Percentiles rank a stretch among this genome's conserved stretches.
Evolutionary conservation across 2,113 vertebrate species (phyloP).

Genomic region (Dipodomys spectabilis): DNA sequence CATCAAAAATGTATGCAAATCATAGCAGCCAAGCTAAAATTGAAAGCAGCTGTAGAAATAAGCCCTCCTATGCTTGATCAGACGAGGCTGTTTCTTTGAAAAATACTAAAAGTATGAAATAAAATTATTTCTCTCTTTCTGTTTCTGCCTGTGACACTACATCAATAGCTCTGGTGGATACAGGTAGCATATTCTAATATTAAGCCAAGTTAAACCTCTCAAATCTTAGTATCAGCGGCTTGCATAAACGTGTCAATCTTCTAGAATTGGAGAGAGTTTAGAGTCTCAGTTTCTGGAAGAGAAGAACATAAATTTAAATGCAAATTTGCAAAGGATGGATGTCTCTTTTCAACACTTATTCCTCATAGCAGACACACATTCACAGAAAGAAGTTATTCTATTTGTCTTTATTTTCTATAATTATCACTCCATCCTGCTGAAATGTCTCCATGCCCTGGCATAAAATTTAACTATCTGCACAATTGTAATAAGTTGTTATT

Average conservation of each 20-base stretch:
- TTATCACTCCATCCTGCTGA: too few species aligned
- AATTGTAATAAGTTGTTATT: not conserved
- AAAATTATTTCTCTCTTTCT: not conserved
- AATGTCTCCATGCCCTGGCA: not conserved
- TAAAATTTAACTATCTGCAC: not conserved
- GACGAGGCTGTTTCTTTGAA: not conserved
- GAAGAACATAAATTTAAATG: too few species aligned
- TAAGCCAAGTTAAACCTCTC: too few species aligned
- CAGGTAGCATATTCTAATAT: too few species aligned
- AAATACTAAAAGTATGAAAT: not conserved
- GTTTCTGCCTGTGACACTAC: too few species aligned
- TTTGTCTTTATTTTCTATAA: not conserved
- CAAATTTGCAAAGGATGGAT: not conserved
- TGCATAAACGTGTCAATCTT: too few species aligned
- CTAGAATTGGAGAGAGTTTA: too few species aligned
- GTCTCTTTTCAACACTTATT: not conserved
- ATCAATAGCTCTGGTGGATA: too few species aligned
- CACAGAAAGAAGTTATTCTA: not conserved
- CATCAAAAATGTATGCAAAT: not conserved
- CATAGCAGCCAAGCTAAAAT: not conserved
- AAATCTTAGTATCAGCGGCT: too few species aligned
- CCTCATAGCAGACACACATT: not conserved
- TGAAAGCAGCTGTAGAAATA: not conserved
- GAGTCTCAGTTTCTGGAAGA: too few species aligned
- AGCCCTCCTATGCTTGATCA: not conserved